Evolutionary conservation across 2,113 vertebrate species (phyloP), one percentile per base, ranked within the genome.

Genomic region (Pica pica): DNA sequence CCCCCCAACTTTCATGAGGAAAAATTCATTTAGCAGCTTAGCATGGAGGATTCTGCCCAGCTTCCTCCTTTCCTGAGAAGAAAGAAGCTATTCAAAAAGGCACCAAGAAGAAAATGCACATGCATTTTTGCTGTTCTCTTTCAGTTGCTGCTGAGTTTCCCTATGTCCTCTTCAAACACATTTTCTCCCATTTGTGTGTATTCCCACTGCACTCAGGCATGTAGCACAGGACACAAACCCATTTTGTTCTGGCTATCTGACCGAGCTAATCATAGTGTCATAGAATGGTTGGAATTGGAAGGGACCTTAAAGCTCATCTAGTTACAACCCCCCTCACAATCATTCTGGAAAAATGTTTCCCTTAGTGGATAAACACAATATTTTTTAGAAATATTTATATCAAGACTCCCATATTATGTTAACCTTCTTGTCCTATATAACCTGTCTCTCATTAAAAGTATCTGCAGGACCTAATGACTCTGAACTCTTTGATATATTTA

Each of bases 21-120:
- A 93, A 94, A 93, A 74, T 50, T 94, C 33, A 96, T 89, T 94
- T 95, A 89, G 44, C 41, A 73, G 46, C 75, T 95, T 61, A 95
- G 87, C 56, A 31, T 77, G 90, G 77, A 95, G 56, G 63, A 33
- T 21, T 90, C 22, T 78, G 63, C 18, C 23, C 17, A 47, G 22
- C 17, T 31, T 88, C 52, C 73, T 63, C 52, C 21, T 79, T 74
- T 13, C 17, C 23, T 47, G 9, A 63, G 44, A 63, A 69, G 80
- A 76, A 80, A 56, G 55, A 28, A 79, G 33, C 63, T n/a, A n/a
- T 86, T 83, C 70, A 74, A 89, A 95, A 91, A 53, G 33, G 28
- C 39, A 64, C 37, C 16, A 73, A 64, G 26, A 56, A 69, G 52
- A 76, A 75, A 56, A 59, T 50, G 16, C 30, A 53, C 28, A 71